Evolutionary conservation across 2,113 vertebrate genomes (phyloP), one percentile per base, ranked within the genome.

Genomic region (Verasper variegatus): DNA sequence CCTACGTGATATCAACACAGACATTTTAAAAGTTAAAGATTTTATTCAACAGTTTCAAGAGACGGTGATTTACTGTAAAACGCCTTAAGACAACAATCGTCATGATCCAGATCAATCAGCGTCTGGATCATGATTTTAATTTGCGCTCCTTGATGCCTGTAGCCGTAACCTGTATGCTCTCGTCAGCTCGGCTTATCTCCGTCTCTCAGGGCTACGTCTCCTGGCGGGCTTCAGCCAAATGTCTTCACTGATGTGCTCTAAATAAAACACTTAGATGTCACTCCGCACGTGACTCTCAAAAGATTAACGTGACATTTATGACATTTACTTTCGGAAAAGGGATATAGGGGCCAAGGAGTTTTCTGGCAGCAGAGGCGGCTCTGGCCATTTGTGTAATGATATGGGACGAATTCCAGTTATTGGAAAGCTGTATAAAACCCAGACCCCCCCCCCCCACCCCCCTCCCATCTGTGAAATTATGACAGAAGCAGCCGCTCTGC

Each of bases 381-480:
- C 57, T 74, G 71, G 49, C 89, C 85, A 92, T 93, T 92, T 89
- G 81, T 87, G 87, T 91, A 91, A 93, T 92, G 87, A 90, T 78
- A 77, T 87, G 85, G 91, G 91, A 92, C 76, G 74, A 91, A 86
- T 88, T 92, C 91, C 91, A 93, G 84, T 88, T 83, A 88, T 89
- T 85, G 86, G 83, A 90, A 87, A 92, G 84, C 84, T 31, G 6
- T 31, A 31, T 31, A 31, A 31, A 24, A 24, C 24, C 24, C 1
- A 71, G 80, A 80, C 88, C 85, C n/a, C n/a, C n/a, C n/a, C n/a
- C n/a, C 79, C 78, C 26, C 37, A 27, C 78, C 57, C 35, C 14
- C 76, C 47, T 21, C 31, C 17, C 21, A 68, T 77, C 85, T 90
- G 75, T 83, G 61, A 68, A 87, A 85, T 78, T 40, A 86, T 87